phyloP scores from a whole-genome alignment of 2,888 invertebrate genomes.

The Ormia ochracea region DNA sequence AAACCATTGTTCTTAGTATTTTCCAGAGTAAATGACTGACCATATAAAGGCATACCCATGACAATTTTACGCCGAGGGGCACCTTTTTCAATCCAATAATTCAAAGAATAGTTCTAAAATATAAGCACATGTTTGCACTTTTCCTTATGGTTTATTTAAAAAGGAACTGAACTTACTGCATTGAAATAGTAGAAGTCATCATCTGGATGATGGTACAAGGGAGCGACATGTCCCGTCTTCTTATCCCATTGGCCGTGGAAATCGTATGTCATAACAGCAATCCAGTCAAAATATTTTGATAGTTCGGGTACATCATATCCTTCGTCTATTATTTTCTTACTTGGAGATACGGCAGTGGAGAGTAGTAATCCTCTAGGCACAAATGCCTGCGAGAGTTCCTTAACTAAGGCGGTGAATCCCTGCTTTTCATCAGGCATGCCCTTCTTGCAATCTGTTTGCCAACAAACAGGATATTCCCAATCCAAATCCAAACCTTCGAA shows the following conservation, averaged over 20 bases:
- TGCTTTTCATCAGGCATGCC: constrained; percentile 90
- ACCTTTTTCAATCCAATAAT: constrained; percentile 92
- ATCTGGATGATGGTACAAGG: constrained; percentile 87
- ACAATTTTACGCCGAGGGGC: constrained; percentile 88
- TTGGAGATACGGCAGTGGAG: constrained; percentile 91
- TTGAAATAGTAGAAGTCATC: constrained; percentile 90
- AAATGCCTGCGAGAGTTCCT: constrained; percentile 83
- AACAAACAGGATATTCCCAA: constrained; percentile 90
- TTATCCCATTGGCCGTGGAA: constrained; percentile 95
- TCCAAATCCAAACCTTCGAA: constrained; percentile 97
- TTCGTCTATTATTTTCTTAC: constrained; percentile 90
- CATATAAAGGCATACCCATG: constrained; percentile 93
- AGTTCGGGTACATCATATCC: constrained; percentile 89
- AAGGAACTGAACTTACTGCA: constrained; percentile 80
- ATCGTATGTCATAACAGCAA: constrained; percentile 94
- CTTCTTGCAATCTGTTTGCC: constrained; percentile 88
- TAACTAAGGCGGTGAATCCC: constrained; percentile 85
- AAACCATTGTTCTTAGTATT: constrained; percentile 81
- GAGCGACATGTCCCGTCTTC: constrained; percentile 92
- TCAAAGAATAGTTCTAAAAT: constrained; percentile 87
- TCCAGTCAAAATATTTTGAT: constrained; percentile 89
- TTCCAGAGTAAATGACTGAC: constrained; percentile 87
- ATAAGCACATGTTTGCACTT: not conserved
- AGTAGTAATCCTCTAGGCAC: constrained; percentile 83
- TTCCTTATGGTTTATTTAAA: not conserved